Percentiles rank a stretch among this genome's conserved stretches.
Evolutionary conservation across 2,797 vertebrate genomes (phyloP).

Genomic region (Austrolebias charrua): DNA sequence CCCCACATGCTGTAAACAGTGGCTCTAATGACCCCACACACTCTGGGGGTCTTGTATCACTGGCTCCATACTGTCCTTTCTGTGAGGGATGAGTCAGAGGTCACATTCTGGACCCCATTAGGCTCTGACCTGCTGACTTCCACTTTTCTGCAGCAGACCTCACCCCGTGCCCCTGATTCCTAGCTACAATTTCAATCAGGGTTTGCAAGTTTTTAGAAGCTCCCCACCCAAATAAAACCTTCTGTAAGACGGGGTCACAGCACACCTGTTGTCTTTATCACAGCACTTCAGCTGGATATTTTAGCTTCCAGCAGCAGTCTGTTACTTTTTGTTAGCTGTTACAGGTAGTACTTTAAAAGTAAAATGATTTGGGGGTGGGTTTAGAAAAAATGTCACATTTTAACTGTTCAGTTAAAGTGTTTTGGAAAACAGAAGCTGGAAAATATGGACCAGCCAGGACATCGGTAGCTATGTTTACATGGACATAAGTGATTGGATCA

Average conservation of each 20-base stretch:
- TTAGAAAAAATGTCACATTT: conserved; percentile 26
- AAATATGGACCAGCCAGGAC: background rate
- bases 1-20: background rate
- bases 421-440: conserved; percentile 20
- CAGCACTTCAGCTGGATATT: conserved; percentile 15
- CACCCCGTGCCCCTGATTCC: conserved; percentile 8
- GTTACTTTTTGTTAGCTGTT: conserved; percentile 29
- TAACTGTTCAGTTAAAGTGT: conserved; percentile 25
- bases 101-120: conserved; percentile 38
- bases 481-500: too few relatives aligned
- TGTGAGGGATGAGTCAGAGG: conserved; percentile 29
- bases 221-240: conserved; percentile 16
- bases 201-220: conserved; percentile 21
- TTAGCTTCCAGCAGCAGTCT: conserved; percentile 4
- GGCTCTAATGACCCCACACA: conserved; percentile 5
- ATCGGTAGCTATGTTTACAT: background rate
- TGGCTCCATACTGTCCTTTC: conserved; percentile 33
- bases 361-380: conserved; percentile 13
- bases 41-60: conserved; percentile 32
- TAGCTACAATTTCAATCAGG: conserved; percentile 27
- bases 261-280: conserved; percentile 60
- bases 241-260: conserved; percentile 14
- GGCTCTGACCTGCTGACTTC: conserved; percentile 46
- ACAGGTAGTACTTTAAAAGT: conserved; percentile 17
- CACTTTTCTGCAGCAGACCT: conserved; percentile 38